Conservation (phyloP, 2,888 invertebrate genomes). For the Caenorhabditis sp. region DNA sequence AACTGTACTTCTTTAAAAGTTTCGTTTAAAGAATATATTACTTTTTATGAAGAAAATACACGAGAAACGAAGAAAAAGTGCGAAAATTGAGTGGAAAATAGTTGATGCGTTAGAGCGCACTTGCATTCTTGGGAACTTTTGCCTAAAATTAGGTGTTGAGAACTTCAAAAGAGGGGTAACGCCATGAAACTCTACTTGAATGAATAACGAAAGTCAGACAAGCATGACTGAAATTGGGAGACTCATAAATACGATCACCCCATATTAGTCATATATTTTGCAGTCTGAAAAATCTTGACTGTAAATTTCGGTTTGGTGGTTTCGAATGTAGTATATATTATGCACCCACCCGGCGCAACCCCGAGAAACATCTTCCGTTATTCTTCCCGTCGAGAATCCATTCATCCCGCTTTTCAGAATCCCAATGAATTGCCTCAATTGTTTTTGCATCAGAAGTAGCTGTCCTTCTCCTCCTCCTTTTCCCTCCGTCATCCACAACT, state of each 20-base stretch:
- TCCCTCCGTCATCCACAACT: constrained; percentile 4
- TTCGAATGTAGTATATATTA: too few species aligned
- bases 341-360: too few species aligned
- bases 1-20: not conserved
- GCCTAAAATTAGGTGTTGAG: too few species aligned
- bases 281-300: too few species aligned
- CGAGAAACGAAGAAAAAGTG: not conserved
- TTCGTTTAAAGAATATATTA: not conserved
- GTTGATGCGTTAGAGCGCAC: not conserved
- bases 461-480: constrained; percentile 11
- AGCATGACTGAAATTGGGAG: too few species aligned
- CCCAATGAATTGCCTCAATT: constrained; percentile 46
- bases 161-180: too few species aligned
- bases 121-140: not conserved
- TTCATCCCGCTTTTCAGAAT: constrained; percentile 26
- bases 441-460: constrained; percentile 48
- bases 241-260: too few species aligned
- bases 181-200: too few species aligned
- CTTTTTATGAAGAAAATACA: not conserved
- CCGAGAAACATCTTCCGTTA: constrained; percentile 11
- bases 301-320: too few species aligned
- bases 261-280: too few species aligned
- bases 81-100: not conserved
- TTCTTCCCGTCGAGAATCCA: constrained; percentile 20
- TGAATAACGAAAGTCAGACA: too few species aligned